Conservation (phyloP, 2,888 invertebrate species). For the Drosophila anomelani region DNA sequence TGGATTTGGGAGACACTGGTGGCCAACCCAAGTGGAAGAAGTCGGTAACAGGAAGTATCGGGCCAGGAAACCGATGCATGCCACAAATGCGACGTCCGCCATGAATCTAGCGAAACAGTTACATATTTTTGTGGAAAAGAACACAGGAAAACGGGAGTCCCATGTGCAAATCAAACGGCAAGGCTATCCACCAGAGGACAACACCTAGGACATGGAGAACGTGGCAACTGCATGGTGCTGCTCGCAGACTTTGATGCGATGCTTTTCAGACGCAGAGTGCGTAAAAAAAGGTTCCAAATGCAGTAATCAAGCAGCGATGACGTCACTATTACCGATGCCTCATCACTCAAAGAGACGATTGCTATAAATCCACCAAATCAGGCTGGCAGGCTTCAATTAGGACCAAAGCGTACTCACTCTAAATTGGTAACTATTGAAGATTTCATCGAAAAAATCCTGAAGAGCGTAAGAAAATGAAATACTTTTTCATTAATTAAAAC, state of each 20-base stretch:
- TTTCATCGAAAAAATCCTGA: too few relatives aligned
- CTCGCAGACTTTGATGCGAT: conserved; percentile 43
- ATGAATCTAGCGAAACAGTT: background rate
- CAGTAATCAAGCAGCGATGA: too few relatives aligned
- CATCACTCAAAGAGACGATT: background rate
- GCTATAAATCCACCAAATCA: background rate
- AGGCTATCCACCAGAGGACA: conserved; percentile 5
- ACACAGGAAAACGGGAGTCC: conserved; percentile 40
- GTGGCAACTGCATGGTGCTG: conserved; percentile 33
- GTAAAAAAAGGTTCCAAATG: background rate
- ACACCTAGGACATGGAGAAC: conserved; percentile 56
- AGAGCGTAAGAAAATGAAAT: background rate
- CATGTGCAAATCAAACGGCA: conserved; percentile 50
- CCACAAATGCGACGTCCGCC: background rate
- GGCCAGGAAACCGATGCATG: background rate
- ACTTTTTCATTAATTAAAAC: background rate
- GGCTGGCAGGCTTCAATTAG: background rate
- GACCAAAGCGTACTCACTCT: background rate
- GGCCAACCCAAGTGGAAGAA: background rate
- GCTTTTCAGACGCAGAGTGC: background rate
- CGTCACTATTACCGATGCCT: too few relatives aligned
- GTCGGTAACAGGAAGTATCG: background rate
- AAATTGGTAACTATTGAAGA: background rate
- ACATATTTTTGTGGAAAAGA: conserved; percentile 46
- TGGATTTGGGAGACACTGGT: background rate